These are phyloP conservation scores for Pseudoatta argentina DNA, from an alignment of 1,140 invertebrate species.

Conservation along the genomic window DNA sequence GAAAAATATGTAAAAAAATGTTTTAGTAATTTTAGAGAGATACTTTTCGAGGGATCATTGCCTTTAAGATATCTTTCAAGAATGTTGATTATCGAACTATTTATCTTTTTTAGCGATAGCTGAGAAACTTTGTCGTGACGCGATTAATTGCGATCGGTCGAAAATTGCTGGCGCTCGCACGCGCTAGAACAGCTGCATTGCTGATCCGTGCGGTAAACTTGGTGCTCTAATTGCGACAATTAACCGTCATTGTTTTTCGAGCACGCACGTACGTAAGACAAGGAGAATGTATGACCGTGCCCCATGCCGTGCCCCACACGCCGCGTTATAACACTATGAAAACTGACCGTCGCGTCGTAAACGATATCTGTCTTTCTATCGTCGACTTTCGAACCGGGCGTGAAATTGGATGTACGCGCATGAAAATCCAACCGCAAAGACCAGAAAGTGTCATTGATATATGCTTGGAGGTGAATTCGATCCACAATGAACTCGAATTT, in stretches of 20 bases:
- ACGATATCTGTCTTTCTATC: neutral
- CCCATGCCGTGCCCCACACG: neutral
- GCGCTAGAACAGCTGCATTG: conserved; percentile 66
- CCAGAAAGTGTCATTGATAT: neutral
- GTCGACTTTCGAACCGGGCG: neutral
- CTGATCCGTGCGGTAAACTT: conserved; percentile 67
- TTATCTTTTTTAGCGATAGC: neutral
- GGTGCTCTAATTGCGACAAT: conserved; percentile 70
- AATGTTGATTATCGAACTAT: no score
- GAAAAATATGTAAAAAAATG: neutral
- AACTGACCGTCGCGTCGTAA: neutral
- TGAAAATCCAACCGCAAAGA: conserved; percentile 15
- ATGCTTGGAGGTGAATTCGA: neutral
- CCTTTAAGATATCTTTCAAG: neutral
- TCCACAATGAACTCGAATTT: neutral
- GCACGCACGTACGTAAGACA: conserved; percentile 45
- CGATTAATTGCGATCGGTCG: conserved; percentile 46
- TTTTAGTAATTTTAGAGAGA: neutral
- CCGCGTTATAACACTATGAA: conserved; percentile 19
- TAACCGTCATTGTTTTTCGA: conserved; percentile 65
- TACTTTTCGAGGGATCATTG: neutral
- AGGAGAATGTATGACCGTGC: conserved; percentile 33
- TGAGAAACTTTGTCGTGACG: conserved; percentile 28
- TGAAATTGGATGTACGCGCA: conserved; percentile 19
- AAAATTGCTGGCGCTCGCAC: conserved; percentile 44